These are phyloP conservation scores for Syngnathus scovelli DNA, from an alignment of 2,113 vertebrate species.

Conservation along the genomic window DNA sequence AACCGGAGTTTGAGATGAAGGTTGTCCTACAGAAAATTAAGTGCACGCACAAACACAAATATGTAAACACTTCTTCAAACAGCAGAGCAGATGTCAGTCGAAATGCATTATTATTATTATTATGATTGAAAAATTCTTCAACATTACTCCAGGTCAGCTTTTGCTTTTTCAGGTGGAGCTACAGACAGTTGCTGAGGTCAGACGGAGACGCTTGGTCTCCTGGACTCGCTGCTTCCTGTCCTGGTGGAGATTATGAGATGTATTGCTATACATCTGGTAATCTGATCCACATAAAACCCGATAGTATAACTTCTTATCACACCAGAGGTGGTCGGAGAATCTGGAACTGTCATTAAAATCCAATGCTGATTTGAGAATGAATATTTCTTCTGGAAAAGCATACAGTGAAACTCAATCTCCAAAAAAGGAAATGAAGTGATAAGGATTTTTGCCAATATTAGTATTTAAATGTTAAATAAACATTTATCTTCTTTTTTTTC, in stretches of 20 bases:
- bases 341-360: background rate
- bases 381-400: too few species aligned
- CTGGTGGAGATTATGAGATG: background rate
- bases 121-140: background rate
- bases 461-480: too few species aligned
- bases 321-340: background rate
- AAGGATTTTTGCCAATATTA: too few species aligned
- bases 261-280: too few species aligned
- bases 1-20: conserved; percentile 22
- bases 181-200: conserved; percentile 46
- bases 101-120: background rate
- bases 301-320: too few species aligned
- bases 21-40: conserved; percentile 34
- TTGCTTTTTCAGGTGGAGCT: conserved; percentile 60
- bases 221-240: conserved; percentile 18
- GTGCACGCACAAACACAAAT: conserved; percentile 3
- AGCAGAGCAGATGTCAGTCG: conserved; percentile 21
- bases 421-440: too few species aligned
- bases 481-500: background rate
- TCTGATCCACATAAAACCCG: too few species aligned
- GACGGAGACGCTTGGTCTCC: conserved; percentile 19
- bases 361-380: background rate
- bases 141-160: background rate
- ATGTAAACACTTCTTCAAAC: background rate
- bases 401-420: too few species aligned